phyloP scores from a whole-genome alignment of 2,888 invertebrate genomes.

The Caenorhabditis imperialis region DNA sequence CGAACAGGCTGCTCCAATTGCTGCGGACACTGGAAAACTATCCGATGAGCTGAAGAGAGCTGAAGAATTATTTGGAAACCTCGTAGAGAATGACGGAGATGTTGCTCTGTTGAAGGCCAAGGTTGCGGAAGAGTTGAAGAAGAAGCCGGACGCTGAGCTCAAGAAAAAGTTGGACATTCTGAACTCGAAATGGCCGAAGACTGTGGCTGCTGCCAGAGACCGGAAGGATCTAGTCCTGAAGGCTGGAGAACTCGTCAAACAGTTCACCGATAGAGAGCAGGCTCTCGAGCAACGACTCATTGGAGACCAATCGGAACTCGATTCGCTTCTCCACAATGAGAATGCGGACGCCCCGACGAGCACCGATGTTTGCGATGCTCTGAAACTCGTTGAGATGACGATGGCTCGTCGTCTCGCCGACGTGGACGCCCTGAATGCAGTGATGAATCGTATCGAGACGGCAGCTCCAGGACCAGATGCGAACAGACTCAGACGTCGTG shows the following conservation, averaged over 20 bases:
- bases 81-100: conserved; percentile 91
- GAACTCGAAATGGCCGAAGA: conserved; percentile 91
- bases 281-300: conserved; percentile 53
- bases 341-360: conserved; percentile 6
- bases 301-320: conserved; percentile 61
- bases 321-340: conserved; percentile 28
- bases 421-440: conserved; percentile 58
- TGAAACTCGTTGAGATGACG: conserved; percentile 58
- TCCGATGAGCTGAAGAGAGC: conserved; percentile 83
- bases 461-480: conserved; percentile 69
- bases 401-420: conserved; percentile 60
- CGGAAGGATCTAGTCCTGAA: conserved; percentile 73
- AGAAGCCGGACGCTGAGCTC: conserved; percentile 82
- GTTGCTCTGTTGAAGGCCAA: conserved; percentile 82
- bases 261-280: conserved; percentile 60
- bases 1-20: conserved; percentile 81
- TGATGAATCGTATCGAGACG: conserved; percentile 60
- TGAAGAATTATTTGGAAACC: conserved; percentile 88
- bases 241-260: conserved; percentile 62
- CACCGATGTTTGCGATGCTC: conserved; percentile 47
- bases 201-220: conserved; percentile 90
- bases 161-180: conserved; percentile 88
- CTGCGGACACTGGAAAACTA: conserved; percentile 88
- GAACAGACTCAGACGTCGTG: conserved; percentile 65
- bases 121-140: conserved; percentile 78